phyloP scores from a whole-genome alignment of 2,113 vertebrate genomes.

The Arizona elegans region DNA sequence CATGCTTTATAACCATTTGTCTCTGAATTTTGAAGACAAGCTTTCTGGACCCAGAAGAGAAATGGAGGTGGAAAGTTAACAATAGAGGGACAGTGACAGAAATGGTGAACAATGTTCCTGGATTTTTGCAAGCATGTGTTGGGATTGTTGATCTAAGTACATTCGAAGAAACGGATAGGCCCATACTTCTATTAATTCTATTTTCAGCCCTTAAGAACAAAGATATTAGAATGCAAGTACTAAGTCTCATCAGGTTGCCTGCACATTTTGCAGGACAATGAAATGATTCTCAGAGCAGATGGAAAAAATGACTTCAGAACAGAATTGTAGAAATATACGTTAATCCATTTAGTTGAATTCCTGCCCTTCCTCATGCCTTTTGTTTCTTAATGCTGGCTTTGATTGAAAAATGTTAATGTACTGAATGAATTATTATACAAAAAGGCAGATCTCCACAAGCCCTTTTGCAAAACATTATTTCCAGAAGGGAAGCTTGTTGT shows the following conservation, averaged over 20 bases:
- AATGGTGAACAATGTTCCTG: not conserved
- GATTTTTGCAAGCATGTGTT: not conserved
- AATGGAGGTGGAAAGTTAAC: not conserved
- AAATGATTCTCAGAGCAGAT: slow-evolving; percentile 21
- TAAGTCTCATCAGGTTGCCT: not conserved
- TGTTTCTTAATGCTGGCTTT: slow-evolving; percentile 36
- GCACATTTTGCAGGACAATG: slow-evolving; percentile 8
- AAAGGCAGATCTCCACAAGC: slow-evolving; percentile 2
- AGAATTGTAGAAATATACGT: slow-evolving; percentile 29
- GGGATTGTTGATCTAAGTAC: not conserved
- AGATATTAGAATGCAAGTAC: not conserved
- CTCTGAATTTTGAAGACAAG: not conserved
- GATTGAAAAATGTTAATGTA: slow-evolving; percentile 38
- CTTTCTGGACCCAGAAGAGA: not conserved
- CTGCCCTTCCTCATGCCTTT: slow-evolving; percentile 14
- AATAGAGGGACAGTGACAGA: not conserved
- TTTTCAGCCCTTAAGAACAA: not conserved
- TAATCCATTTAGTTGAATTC: slow-evolving; percentile 17
- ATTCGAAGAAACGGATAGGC: not conserved
- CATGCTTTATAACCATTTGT: not conserved
- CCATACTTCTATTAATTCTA: not conserved
- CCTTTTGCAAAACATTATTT: slow-evolving; percentile 43
- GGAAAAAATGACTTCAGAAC: slow-evolving; percentile 26
- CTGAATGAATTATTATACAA: slow-evolving; percentile 12
- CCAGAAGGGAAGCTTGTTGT: slow-evolving; percentile 36